Conservation (phyloP, 2,888 invertebrate species). For the Geotrupes spiniger region DNA sequence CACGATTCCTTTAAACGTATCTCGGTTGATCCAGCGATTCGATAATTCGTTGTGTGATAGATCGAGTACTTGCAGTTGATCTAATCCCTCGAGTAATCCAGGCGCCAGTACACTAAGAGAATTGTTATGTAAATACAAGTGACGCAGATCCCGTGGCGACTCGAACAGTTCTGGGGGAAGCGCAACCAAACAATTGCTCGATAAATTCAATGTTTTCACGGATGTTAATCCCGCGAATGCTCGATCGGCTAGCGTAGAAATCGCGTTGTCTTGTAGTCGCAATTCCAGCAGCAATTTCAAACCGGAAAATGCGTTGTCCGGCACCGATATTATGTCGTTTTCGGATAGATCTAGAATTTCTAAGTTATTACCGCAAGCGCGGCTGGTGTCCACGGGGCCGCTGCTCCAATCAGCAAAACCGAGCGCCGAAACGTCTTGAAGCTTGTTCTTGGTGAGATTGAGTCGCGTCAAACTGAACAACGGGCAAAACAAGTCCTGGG, state of each 20-base stretch:
- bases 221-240: conserved; percentile 69
- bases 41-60: conserved; percentile 71
- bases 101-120: conserved; percentile 72
- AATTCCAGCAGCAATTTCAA: conserved; percentile 68
- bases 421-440: conserved; percentile 73
- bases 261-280: conserved; percentile 72
- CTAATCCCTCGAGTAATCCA: conserved; percentile 69
- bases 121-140: conserved; percentile 75
- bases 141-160: conserved; percentile 67
- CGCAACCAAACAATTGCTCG: conserved; percentile 73
- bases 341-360: conserved; percentile 70
- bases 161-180: conserved; percentile 77
- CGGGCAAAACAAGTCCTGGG: conserved; percentile 70
- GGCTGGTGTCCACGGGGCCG: conserved; percentile 57
- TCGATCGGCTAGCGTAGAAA: conserved; percentile 70
- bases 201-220: conserved; percentile 71
- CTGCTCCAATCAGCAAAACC: conserved; percentile 73
- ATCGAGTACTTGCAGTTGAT: conserved; percentile 71
- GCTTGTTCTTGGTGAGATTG: conserved; percentile 73
- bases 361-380: conserved; percentile 67
- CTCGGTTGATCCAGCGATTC: conserved; percentile 74
- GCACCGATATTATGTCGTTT: conserved; percentile 69
- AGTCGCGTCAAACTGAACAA: conserved; percentile 65
- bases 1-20: conserved; percentile 72
- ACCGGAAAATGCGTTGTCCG: conserved; percentile 69